Evolutionary conservation across 2,113 vertebrate genomes (phyloP).

Genomic region (Grammomys surdaster): DNA sequence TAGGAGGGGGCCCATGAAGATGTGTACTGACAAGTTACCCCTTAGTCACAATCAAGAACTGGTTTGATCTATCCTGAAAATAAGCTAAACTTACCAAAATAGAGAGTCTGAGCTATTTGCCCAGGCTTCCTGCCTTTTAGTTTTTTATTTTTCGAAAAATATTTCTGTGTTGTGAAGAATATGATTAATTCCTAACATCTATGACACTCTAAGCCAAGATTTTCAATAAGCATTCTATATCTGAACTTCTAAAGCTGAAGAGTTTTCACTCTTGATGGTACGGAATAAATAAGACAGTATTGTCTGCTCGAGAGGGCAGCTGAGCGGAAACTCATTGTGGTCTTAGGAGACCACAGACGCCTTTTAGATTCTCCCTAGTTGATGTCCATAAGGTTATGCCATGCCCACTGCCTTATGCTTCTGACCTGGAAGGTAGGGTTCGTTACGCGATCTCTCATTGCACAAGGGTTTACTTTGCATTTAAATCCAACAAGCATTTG

Average conservation of each 20-base stretch:
- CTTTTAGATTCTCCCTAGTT: not conserved
- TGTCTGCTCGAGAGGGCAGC: not conserved
- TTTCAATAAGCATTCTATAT: conserved; percentile 7
- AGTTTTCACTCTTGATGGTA: conserved; percentile 4
- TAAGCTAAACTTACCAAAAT: not conserved
- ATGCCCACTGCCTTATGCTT: not conserved
- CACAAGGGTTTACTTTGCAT: not conserved
- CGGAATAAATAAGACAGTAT: not conserved
- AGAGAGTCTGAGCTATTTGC: not conserved
- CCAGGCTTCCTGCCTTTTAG: not conserved
- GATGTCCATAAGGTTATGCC: not conserved
- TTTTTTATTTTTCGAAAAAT: not conserved
- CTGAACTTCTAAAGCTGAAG: not conserved
- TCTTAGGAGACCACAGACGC: not conserved
- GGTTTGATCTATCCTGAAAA: not conserved
- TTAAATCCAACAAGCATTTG: not conserved
- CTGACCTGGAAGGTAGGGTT: not conserved
- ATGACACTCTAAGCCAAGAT: not conserved
- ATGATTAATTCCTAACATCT: conserved; percentile 31
- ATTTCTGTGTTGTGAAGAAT: not conserved
- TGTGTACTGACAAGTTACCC: not conserved
- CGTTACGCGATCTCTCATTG: not conserved
- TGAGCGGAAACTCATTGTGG: not conserved
- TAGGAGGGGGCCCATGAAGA: not conserved
- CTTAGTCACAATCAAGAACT: not conserved